Percentiles rank a stretch among this genome's conserved stretches.
Evolutionary conservation across 2,797 vertebrate species (phyloP).

Genomic region (Hoplostethus atlanticus): DNA sequence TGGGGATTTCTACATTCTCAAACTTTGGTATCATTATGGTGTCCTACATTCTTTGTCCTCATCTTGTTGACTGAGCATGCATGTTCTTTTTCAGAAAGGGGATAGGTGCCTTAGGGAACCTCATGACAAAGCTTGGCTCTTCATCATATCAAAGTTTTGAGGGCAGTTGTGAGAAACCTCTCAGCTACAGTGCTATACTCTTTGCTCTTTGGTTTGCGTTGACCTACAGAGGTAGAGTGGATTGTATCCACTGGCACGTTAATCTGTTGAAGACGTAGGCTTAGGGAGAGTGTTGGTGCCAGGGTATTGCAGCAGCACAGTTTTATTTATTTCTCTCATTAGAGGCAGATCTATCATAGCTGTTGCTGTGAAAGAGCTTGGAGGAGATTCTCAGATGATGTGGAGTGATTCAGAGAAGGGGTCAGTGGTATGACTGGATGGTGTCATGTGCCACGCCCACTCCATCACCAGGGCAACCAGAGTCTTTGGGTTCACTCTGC

Average conservation of each 20-base stretch:
- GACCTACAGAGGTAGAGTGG: slow-evolving; percentile 14
- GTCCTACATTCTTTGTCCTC: background rate
- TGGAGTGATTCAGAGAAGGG: slow-evolving; percentile 2
- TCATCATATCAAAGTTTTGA: slow-evolving; percentile 12
- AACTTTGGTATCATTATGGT: background rate
- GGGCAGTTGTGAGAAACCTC: slow-evolving; percentile 17
- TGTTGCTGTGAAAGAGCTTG: background rate
- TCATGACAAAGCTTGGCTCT: slow-evolving; percentile 3
- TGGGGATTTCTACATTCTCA: background rate
- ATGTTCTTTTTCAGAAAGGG: background rate
- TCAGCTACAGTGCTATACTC: background rate
- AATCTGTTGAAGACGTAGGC: background rate
- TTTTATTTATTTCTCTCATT: background rate
- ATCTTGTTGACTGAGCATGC: background rate
- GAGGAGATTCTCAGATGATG: background rate
- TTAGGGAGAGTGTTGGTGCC: background rate
- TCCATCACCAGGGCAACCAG: slow-evolving; percentile 4
- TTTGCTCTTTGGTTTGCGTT: background rate
- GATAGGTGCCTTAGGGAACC: background rate
- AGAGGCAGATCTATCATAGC: background rate
- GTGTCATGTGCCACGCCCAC: slow-evolving; percentile 7
- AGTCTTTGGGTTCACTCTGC: background rate
- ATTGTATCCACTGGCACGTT: background rate
- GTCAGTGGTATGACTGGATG: background rate
- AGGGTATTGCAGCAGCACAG: background rate